phyloP scores from a whole-genome alignment of 2,797 vertebrate genomes.

The Coracias cyanogaster region DNA sequence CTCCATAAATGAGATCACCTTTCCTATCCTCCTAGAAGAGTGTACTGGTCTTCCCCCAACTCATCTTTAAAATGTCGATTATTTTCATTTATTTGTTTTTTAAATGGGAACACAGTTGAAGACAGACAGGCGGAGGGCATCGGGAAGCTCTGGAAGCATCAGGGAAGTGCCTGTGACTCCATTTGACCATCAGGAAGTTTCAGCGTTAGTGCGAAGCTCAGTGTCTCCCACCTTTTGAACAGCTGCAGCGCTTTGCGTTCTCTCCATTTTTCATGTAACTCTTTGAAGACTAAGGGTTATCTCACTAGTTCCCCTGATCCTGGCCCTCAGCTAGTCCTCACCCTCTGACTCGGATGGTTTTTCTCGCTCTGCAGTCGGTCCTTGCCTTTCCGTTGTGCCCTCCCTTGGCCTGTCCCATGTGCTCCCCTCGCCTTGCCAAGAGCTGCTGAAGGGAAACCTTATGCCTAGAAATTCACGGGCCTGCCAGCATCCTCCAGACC shows the following conservation, averaged over 20 bases:
- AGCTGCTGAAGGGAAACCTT: neutral
- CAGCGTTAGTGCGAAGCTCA: neutral
- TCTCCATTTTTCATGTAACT: neutral
- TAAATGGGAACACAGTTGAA: neutral
- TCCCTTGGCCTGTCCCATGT: neutral
- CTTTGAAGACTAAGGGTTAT: neutral
- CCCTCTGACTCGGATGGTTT: neutral
- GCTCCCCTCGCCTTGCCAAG: neutral
- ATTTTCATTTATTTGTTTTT: neutral
- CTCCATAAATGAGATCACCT: neutral
- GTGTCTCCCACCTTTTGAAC: neutral
- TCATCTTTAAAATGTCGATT: neutral
- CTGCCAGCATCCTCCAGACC: neutral
- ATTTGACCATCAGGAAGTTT: neutral
- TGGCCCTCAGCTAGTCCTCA: neutral
- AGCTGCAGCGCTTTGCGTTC: neutral
- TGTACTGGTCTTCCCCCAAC: neutral
- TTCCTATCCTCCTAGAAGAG: neutral
- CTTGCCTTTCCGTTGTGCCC: neutral
- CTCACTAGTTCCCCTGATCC: neutral
- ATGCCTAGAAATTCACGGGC: neutral
- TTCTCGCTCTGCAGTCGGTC: neutral
- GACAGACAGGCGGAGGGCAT: neutral
- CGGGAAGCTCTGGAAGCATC: neutral
- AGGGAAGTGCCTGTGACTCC: neutral